phyloP scores from a whole-genome alignment of 2,797 vertebrate species.

The Paguma larvata region DNA sequence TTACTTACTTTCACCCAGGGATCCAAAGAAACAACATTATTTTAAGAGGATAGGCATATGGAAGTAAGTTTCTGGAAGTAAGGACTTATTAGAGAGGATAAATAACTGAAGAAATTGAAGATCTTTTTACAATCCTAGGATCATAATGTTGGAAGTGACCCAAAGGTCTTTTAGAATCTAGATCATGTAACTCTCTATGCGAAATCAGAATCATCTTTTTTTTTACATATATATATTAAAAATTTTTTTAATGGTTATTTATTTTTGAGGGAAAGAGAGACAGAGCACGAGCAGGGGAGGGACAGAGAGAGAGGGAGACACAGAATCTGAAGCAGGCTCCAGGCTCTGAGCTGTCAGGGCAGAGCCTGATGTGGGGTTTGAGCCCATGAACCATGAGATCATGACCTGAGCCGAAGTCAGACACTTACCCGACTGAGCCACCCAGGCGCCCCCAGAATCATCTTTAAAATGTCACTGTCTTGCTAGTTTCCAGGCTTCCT shows the following conservation, averaged over 20 bases:
- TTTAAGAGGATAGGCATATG: not conserved
- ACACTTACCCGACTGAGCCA: too few relatives aligned
- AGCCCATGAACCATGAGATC: too few relatives aligned
- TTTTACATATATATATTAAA: too few relatives aligned
- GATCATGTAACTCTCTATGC: not conserved
- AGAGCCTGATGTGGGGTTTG: too few relatives aligned
- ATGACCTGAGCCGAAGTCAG: too few relatives aligned
- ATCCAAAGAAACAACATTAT: not conserved
- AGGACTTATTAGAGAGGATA: not conserved
- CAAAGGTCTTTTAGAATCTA: not conserved
- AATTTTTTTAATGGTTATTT: too few relatives aligned
- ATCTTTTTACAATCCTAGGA: not conserved
- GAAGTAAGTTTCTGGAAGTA: not conserved
- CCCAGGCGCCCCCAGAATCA: not conserved
- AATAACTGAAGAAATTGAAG: not conserved
- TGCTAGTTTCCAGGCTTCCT: not conserved
- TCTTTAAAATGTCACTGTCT: not conserved
- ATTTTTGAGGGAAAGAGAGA: too few relatives aligned
- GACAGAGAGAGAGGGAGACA: too few relatives aligned
- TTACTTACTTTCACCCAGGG: not conserved
- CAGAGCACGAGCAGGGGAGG: too few relatives aligned
- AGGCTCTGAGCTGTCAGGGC: too few relatives aligned
- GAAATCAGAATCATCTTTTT: not conserved
- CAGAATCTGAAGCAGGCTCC: too few relatives aligned
- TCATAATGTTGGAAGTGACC: not conserved